Evolutionary conservation across 2,888 invertebrate species (phyloP).

Genomic region (Leucophenga maculata): DNA sequence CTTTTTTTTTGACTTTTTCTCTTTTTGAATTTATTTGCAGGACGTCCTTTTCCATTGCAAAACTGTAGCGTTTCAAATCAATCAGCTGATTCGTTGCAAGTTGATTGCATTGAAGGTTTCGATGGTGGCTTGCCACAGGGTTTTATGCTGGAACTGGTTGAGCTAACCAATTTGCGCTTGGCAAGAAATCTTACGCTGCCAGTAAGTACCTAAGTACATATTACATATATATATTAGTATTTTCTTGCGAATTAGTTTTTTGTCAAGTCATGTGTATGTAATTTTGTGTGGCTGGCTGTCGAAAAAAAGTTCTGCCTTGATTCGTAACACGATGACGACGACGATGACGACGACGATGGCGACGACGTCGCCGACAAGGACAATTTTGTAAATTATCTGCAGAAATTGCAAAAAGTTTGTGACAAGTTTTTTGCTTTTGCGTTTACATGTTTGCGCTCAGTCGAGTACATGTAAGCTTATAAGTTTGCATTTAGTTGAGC

Average conservation of each 20-base stretch:
- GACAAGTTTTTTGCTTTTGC: constrained; percentile 19
- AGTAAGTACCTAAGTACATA: constrained; percentile 58
- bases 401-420: constrained; percentile 20
- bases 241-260: neutral
- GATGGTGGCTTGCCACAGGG: constrained; percentile 90
- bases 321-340: too few species aligned
- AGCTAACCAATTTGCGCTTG: constrained; percentile 78
- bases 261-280: neutral
- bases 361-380: neutral
- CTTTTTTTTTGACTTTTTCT: too few species aligned
- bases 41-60: constrained; percentile 88
- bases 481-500: neutral
- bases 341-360: too few species aligned
- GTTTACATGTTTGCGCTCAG: constrained; percentile 10
- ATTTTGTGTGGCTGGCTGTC: neutral
- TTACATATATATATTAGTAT: neutral
- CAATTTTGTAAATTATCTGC: constrained; percentile 24
- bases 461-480: neutral
- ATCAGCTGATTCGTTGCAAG: constrained; percentile 86
- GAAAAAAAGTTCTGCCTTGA: constrained; percentile 4
- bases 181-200: constrained; percentile 70
- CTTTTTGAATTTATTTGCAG: constrained; percentile 70
- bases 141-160: constrained; percentile 86
- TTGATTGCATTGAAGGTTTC: constrained; percentile 90
- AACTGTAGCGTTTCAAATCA: constrained; percentile 93